Base-by-base conservation (phyloP, 2,888 invertebrate species). In the Drosophila lutescens region DNA sequence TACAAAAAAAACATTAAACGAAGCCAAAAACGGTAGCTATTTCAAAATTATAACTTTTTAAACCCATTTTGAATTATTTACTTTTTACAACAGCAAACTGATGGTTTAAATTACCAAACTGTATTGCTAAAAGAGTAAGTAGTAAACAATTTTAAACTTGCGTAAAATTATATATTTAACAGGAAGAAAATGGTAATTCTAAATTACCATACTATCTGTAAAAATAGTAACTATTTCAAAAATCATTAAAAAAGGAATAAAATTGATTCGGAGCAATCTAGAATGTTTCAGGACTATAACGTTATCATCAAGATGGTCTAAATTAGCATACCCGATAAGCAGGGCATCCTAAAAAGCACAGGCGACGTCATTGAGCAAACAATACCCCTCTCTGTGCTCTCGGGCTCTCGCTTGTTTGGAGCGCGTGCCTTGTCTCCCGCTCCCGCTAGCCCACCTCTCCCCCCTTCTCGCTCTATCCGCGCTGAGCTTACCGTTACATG, bases 401-500 rank as follows among this genome's bases (percentile, higher is more conserved):
- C 43, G 44, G 43, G 47, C 69, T 69, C 53, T 26, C n/a, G 32
- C 34, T 49, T 34, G 26, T n/a, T 46, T 26, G 47, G 17, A 49
- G 49, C 49, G 49, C 49, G 49, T 49, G 49, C 49, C 49, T 49
- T 49, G 49, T 47, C 47, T 17, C 20, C 44, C 38, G 47, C 15
- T 9, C 44, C 26, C 15, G 9, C 12, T 41, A 12, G 15, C 32
- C 44, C 47, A 20, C 26, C 20, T 4, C 12, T 38, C 32, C 17
- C 20, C 50, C 41, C 5, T 5, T 43, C 46, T n/a, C 1, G 1
- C 15, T 15, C 47, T 32, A 17, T 6, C n/a, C 17, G 15, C 47
- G 20, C 30, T 38, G 61, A 51, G 85, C 89, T 89, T 89, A 89
- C 89, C 90, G 82, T 88, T 89, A 79, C 79, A 79, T 67, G 78